Conservation (phyloP, 2,113 vertebrate genomes). For the Hypomesus transpacificus region DNA sequence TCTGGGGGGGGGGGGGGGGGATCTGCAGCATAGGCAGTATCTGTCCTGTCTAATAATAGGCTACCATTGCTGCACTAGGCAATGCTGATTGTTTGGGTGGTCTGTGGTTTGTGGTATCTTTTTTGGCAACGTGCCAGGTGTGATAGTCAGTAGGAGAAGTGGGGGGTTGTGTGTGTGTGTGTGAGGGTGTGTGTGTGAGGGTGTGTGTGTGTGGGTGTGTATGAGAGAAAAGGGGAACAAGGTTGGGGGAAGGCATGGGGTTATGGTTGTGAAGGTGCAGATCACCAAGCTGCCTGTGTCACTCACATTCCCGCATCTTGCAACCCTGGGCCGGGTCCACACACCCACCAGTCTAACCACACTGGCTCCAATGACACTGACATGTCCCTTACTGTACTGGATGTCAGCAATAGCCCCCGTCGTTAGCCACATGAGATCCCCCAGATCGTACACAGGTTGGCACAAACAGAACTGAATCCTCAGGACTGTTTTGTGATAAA, state of each 20-base stretch:
- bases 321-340: neutral
- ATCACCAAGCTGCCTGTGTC: slow-evolving; percentile 1
- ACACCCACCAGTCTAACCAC: neutral
- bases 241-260: neutral
- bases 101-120: neutral
- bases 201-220: neutral
- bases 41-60: no score
- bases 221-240: no score
- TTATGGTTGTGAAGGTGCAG: neutral
- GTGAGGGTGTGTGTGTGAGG: slow-evolving; percentile 15
- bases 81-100: slow-evolving; percentile 17
- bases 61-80: neutral
- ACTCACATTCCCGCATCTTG: neutral
- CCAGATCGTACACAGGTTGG: no score
- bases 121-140: neutral
- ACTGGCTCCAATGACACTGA: neutral
- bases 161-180: neutral
- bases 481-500: no score
- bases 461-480: no score
- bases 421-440: no score
- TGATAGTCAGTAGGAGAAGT: no score
- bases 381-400: no score
- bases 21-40: no score
- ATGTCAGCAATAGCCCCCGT: no score
- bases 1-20: no score